Evolutionary conservation across 2,113 vertebrate genomes (phyloP).

Genomic region (Elgaria multicarinata): DNA sequence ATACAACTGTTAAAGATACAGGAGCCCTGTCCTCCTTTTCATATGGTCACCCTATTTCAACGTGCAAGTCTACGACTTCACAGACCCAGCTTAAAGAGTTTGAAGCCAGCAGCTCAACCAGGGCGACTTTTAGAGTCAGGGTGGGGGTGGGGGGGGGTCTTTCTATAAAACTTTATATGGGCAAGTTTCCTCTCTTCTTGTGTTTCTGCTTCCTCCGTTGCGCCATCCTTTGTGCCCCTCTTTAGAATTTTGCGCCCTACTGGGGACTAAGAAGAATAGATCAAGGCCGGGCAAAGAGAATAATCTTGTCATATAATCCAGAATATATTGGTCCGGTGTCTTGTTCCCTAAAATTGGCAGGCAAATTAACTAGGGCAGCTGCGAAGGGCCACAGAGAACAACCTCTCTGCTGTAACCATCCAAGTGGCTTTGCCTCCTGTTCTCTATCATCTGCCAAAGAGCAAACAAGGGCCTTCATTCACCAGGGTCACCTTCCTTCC

Average conservation of each 20-base stretch:
- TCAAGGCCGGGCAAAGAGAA: background rate
- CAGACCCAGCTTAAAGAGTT: background rate
- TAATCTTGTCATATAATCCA: background rate
- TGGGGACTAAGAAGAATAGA: background rate
- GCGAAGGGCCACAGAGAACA: background rate
- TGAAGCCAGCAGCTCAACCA: background rate
- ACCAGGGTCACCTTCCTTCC: background rate
- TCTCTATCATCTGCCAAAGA: constrained; percentile 49
- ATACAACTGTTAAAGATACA: too few relatives aligned
- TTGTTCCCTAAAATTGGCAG: constrained; percentile 5
- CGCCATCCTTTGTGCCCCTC: background rate
- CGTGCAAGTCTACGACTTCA: background rate
- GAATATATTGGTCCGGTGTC: background rate
- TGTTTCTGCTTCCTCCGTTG: background rate
- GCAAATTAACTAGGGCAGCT: constrained; percentile 36
- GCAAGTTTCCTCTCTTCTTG: background rate
- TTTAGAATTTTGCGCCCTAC: background rate
- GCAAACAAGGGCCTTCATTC: constrained; percentile 40
- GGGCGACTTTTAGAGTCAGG: background rate
- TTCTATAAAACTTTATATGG: background rate
- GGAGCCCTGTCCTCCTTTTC: too few relatives aligned
- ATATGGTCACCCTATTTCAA: too few relatives aligned
- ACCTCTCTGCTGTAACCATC: constrained; percentile 37
- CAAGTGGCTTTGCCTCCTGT: constrained; percentile 1
- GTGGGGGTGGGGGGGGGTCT: fast-evolving